Percentiles rank a stretch among this genome's conserved stretches.
Conservation (phyloP, 2,797 vertebrate species). For the Emydoidea blandingii region DNA sequence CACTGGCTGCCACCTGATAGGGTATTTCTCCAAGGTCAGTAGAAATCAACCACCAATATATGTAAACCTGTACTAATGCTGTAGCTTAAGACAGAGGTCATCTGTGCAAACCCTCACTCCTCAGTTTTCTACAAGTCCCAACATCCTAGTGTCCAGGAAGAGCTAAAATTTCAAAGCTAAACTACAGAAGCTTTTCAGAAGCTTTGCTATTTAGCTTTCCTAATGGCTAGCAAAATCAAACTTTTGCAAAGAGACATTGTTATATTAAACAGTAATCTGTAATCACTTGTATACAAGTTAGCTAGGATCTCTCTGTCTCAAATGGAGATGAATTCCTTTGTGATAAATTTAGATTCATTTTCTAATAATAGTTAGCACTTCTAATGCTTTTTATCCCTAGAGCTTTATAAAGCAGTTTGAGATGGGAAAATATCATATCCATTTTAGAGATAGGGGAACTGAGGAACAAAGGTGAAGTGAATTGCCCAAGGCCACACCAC, state of each 20-base stretch:
- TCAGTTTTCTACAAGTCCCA: neutral
- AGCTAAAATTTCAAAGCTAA: neutral
- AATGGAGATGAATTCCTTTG: neutral
- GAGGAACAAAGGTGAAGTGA: neutral
- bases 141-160: neutral
- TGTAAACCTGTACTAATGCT: rapidly evolving
- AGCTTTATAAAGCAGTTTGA: neutral
- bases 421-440: neutral
- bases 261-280: neutral
- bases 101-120: rapidly evolving
- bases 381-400: neutral
- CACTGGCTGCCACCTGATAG: slow-evolving; percentile 98
- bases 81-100: rapidly evolving
- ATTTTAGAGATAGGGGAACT: neutral
- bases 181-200: neutral
- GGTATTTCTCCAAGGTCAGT: slow-evolving; percentile 98
- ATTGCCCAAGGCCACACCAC: neutral
- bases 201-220: neutral
- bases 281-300: neutral
- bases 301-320: neutral
- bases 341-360: neutral
- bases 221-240: neutral
- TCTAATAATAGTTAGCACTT: neutral
- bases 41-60: neutral
- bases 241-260: neutral